A percentile compares a stretch with the other conserved stretches of the same genome.
Conservation (phyloP, 1,140 invertebrate species). For the Trichonephila inaurata region DNA sequence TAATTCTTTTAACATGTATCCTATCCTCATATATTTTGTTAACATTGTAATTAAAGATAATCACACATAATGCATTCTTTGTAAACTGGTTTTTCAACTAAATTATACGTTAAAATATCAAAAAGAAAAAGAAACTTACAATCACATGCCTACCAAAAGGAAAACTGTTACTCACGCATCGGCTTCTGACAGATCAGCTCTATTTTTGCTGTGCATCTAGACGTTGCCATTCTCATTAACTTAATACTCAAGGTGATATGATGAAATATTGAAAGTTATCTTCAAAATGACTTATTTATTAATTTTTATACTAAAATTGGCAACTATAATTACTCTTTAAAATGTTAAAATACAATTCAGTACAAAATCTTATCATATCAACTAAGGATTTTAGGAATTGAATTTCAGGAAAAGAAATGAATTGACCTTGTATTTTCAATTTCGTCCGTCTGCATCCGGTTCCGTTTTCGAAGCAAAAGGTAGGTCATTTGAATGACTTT, state of each 20-base stretch:
- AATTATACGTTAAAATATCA: neutral
- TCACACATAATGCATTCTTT: no score
- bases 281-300: neutral
- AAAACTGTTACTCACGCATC: neutral
- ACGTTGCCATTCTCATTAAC: neutral
- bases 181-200: neutral
- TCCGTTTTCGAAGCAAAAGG: constrained; percentile 6
- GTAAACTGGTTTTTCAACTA: neutral
- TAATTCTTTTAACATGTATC: no score
- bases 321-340: neutral
- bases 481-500: constrained; percentile 74
- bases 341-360: neutral
- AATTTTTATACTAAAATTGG: neutral
- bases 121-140: neutral
- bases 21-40: no score
- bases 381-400: neutral
- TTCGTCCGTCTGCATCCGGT: constrained; percentile 12
- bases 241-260: neutral
- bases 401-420: constrained; percentile 19
- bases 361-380: neutral
- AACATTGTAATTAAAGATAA: no score
- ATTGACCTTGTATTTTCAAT: constrained; percentile 18
- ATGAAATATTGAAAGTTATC: neutral
- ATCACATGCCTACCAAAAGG: neutral
- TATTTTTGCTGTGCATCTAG: neutral